Conservation (phyloP, 2,797 vertebrate genomes). For the Myripristis murdjan region DNA sequence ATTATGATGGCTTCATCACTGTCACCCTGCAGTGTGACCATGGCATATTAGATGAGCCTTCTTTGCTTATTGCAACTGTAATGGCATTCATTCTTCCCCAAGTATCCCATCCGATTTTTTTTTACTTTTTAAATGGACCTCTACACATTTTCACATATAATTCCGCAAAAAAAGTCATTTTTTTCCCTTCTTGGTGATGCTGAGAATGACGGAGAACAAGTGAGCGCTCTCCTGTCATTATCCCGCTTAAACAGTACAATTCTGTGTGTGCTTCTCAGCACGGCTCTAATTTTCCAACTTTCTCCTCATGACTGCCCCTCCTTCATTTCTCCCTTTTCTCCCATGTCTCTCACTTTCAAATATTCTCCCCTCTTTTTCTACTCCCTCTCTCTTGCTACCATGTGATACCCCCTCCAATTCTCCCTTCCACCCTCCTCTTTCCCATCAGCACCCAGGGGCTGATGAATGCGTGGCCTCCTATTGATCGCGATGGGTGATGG, state of each 20-base stretch:
- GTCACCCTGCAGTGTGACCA: slow-evolving; percentile 62
- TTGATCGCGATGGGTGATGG: slow-evolving; percentile 92
- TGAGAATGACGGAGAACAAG: not conserved
- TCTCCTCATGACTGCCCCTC: slow-evolving; percentile 51
- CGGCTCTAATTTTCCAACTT: slow-evolving; percentile 32
- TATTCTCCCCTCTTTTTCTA: slow-evolving; percentile 46
- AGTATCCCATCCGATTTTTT: slow-evolving; percentile 6
- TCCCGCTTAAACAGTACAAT: slow-evolving; percentile 13
- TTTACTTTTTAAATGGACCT: slow-evolving; percentile 38
- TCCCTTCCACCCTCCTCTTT: slow-evolving; percentile 60
- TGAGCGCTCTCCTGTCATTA: slow-evolving; percentile 29
- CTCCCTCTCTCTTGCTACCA: slow-evolving; percentile 49
- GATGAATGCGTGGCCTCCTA: slow-evolving; percentile 92
- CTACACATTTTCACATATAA: slow-evolving; percentile 31
- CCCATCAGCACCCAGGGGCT: slow-evolving; percentile 79
- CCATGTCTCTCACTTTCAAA: slow-evolving; percentile 50
- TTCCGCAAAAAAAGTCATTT: slow-evolving; percentile 17
- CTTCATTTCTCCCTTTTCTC: slow-evolving; percentile 49
- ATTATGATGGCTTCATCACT: slow-evolving; percentile 92
- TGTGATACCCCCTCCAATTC: slow-evolving; percentile 57
- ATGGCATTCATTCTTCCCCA: slow-evolving; percentile 31
- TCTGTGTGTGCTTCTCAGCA: slow-evolving; percentile 21
- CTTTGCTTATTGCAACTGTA: slow-evolving; percentile 41
- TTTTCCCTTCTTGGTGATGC: slow-evolving; percentile 25
- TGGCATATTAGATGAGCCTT: slow-evolving; percentile 59